These are phyloP conservation scores for Sphenopsis melanotis DNA, from an alignment of 2,797 vertebrate species.

Conservation along the genomic window DNA sequence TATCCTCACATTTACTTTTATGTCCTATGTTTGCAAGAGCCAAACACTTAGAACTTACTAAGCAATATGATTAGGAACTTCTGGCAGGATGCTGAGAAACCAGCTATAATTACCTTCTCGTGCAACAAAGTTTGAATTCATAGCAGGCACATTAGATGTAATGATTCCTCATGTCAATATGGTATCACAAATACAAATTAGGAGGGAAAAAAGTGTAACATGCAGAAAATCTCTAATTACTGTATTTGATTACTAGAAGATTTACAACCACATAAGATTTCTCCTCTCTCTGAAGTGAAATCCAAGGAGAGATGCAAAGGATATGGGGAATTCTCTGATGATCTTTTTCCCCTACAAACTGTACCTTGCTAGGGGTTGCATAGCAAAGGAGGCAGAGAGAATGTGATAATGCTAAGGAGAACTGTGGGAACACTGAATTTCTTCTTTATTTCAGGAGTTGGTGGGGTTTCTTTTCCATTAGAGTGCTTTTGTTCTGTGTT, in stretches of 20 bases:
- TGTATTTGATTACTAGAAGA: conserved; percentile 57
- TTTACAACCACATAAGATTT: conserved; percentile 26
- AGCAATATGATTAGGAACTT: not conserved
- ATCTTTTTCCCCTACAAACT: not conserved
- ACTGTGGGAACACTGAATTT: not conserved
- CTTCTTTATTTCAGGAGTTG: not conserved
- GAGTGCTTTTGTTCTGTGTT: not conserved
- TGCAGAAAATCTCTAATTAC: not conserved
- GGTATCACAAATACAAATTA: conserved; percentile 1
- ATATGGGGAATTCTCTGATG: not conserved
- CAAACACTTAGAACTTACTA: not conserved
- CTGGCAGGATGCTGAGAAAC: not conserved
- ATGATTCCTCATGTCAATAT: not conserved
- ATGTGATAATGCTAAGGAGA: not conserved
- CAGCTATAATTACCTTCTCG: not conserved
- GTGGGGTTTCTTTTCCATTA: rapidly evolving
- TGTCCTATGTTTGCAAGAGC: not conserved
- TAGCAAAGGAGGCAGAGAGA: not conserved
- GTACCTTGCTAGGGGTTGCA: not conserved
- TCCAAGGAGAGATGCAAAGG: conserved; percentile 34
- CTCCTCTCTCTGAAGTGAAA: conserved; percentile 27
- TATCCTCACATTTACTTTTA: not conserved
- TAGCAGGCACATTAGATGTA: not conserved
- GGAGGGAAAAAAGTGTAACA: not conserved
- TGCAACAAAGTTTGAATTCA: not conserved